Evolutionary conservation across 92 coral and sea anemone species (phyloP), one percentile per base, ranked within the genome.

Genomic region (Paragorgia papillata): DNA sequence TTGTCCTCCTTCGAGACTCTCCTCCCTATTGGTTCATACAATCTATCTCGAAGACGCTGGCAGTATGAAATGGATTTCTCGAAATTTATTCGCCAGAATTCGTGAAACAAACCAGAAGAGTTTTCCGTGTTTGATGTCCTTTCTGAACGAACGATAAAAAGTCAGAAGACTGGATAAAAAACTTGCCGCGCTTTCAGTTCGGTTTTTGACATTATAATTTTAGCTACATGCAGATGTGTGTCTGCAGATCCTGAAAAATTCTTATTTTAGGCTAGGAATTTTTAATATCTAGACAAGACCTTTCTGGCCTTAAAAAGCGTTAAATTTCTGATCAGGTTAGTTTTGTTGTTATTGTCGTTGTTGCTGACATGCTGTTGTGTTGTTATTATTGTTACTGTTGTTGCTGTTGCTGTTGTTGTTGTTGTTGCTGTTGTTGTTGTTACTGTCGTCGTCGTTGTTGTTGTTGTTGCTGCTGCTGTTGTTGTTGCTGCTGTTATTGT

Each of bases 1-100:
- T 22, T 27, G 59, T 68, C 41, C 26, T 30, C 59, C 29, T 48
- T 33, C 4, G 75, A 46, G 10, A 68, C 24, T 27, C 48, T 68
- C 8, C 48, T 49, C 33, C 58, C 29, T 25, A 68, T 68, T 41
- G 57, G 27, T 29, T 68, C 41, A 39, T 57, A 68, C 58, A 68
- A 19, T n/a, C 27, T 25, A 22, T 68, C 75, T 14, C 75, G n/a
- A 28, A 68, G 0, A 14, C 33, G 50, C 32, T 68, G 40, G 60
- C 75, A 68, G 25, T 68, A 68, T 29, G 32, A 7, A 13, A 68
- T 9, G 31, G 75, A 68, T 37, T 27, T 68, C 8, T 68, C 75
- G 25, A 44, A 44, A 31, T 68, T 68, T 13, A 22, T 9, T 48
- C 75, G 58, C 75, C 75, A 48, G 15, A 30, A 68, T 12, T 68